phyloP scores from a whole-genome alignment of 2,113 vertebrate genomes.

The Physeter macrocephalus region DNA sequence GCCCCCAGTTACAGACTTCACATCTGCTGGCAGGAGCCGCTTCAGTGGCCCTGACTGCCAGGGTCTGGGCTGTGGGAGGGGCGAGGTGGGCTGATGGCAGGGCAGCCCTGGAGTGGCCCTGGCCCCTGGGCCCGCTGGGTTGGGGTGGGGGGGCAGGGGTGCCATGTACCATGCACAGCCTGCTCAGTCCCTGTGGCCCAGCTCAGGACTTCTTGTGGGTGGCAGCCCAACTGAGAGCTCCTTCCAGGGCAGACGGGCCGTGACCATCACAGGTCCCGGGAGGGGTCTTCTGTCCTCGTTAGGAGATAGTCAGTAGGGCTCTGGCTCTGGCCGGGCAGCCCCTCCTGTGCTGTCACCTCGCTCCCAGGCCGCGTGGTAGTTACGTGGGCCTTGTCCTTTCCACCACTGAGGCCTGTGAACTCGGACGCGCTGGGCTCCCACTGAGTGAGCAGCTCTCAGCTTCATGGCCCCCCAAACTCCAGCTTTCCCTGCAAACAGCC shows the following conservation, averaged over 20 bases:
- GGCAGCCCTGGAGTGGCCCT: not conserved
- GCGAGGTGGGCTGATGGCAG: not conserved
- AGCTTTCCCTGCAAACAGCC: not conserved
- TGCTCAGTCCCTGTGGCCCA: accelerated
- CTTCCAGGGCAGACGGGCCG: accelerated
- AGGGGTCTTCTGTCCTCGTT: not conserved
- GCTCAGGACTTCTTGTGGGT: not conserved
- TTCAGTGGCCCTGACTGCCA: not conserved
- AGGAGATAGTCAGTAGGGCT: not conserved
- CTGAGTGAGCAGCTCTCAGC: not conserved
- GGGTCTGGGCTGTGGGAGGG: not conserved
- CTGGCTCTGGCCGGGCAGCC: accelerated
- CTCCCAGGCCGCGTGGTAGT: accelerated
- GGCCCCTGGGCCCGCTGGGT: not conserved
- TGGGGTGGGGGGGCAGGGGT: not conserved
- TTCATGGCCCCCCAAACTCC: not conserved
- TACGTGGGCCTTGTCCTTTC: not conserved
- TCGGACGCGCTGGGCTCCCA: not conserved
- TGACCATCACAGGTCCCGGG: not conserved
- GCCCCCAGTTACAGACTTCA: not conserved
- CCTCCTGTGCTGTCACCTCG: not conserved
- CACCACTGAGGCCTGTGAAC: not conserved
- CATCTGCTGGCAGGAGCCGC: not conserved
- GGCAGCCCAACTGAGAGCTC: not conserved
- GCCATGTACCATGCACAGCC: accelerated